These are phyloP conservation scores for Leucania comma DNA, from an alignment of 2,888 invertebrate genomes.

Conservation along the genomic window DNA sequence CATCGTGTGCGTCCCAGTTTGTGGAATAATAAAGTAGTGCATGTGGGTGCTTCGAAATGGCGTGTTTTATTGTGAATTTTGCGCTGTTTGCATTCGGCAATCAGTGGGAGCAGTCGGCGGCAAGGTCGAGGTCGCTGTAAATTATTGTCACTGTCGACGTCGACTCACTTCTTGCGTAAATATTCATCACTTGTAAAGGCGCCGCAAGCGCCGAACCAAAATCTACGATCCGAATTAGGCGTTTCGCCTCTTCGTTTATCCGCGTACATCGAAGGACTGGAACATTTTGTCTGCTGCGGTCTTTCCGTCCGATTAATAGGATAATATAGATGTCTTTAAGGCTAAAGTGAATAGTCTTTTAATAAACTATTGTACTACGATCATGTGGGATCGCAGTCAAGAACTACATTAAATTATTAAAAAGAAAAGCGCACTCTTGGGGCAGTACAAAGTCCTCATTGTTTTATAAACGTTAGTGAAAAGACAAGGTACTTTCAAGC, in stretches of 20 bases:
- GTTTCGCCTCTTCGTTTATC: too few relatives aligned
- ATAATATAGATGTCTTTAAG: too few relatives aligned
- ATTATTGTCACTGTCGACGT: conserved; percentile 78
- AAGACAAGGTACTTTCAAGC: conserved; percentile 12
- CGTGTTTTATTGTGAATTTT: conserved; percentile 77
- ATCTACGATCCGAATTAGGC: too few relatives aligned
- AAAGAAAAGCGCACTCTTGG: conserved; percentile 49
- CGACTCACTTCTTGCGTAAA: conserved; percentile 78
- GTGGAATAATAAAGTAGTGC: conserved; percentile 81
- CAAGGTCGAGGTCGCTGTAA: conserved; percentile 86
- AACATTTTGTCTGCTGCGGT: too few relatives aligned
- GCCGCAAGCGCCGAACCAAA: conserved; percentile 34
- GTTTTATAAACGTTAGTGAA: conserved; percentile 20
- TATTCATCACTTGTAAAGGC: conserved; percentile 71
- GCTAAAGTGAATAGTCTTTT: too few relatives aligned
- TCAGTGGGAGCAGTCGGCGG: conserved; percentile 80
- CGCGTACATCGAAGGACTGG: too few relatives aligned
- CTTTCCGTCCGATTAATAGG: too few relatives aligned
- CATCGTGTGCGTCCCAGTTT: conserved; percentile 85
- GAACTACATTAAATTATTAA: too few relatives aligned
- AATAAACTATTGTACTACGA: too few relatives aligned
- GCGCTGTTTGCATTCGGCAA: conserved; percentile 79
- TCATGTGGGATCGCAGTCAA: too few relatives aligned
- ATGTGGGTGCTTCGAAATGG: conserved; percentile 81
- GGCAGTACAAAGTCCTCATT: conserved; percentile 33